Conservation (phyloP, 30 jellyfish, hydroid and myxozoan genomes). For the Hydractinia echinata region DNA sequence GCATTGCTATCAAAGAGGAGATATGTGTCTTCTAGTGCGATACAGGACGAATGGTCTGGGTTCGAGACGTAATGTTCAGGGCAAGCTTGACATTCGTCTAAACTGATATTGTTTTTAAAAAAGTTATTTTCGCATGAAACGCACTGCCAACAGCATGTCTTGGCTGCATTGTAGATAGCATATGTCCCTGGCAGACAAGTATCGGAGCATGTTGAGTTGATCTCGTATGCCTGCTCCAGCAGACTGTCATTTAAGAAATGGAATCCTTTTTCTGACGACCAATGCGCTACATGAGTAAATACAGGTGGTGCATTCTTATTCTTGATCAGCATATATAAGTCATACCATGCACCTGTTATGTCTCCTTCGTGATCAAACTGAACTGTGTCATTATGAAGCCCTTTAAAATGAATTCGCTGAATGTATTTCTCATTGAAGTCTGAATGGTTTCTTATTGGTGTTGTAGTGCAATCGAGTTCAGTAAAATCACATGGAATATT, state of each 20-base stretch:
- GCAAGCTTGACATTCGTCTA: constrained; percentile 19
- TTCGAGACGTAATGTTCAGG: constrained; percentile 6
- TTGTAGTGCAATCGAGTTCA: constrained; percentile 2
- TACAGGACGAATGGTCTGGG: constrained; percentile 16
- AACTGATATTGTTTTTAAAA: neutral
- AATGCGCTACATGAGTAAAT: neutral
- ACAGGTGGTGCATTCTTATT: neutral
- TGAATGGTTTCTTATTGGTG: constrained; percentile 3
- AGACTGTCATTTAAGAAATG: neutral
- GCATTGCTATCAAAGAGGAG: neutral
- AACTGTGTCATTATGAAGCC: constrained; percentile 3
- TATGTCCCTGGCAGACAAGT: constrained; percentile 28
- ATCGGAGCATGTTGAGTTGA: constrained; percentile 28
- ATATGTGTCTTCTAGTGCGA: neutral
- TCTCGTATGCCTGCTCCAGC: neutral
- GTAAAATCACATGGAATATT: constrained; percentile 7
- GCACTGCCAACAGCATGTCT: constrained; percentile 35
- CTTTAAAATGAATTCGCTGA: neutral
- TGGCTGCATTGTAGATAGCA: constrained; percentile 10
- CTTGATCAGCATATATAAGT: constrained; percentile 4
- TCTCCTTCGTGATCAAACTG: constrained; percentile 13
- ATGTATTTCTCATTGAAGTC: constrained; percentile 16
- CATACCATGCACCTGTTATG: neutral
- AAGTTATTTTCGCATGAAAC: constrained; percentile 8
- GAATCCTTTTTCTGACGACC: constrained; percentile 24